Evolutionary conservation across 2,888 invertebrate genomes (phyloP), one percentile per base, ranked within the genome.

Genomic region (Habroteleia sp.): DNA sequence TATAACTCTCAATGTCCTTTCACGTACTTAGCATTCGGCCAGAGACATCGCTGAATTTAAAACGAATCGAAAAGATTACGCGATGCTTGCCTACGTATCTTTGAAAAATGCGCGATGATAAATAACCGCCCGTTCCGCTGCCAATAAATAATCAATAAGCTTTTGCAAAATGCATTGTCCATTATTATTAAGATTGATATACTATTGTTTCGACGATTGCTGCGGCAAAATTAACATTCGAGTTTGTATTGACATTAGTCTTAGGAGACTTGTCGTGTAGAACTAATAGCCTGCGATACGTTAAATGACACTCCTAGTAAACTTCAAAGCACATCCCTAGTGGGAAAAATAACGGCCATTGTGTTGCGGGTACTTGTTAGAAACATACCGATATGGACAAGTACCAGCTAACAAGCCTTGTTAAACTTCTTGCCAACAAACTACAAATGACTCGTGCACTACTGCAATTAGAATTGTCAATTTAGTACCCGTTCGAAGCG

Each of bases 331-430:
- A 44, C 69, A 60, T 60, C 71, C 63, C 54, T 35, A 37, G 54
- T 13, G 37, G 48, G 23, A 63, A 71, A 62, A 44, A 41, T 46
- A 44, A 42, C 50, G 44, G 52, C 54, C 48, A 63, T 72, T 72
- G 69, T 69, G 62, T 54, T 71, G 62, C 44, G 44, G 23, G 52
- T 71, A 50, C 52, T 63, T 52, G 52, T 35, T 65, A 50, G 52
- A 35, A 65, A 35, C 17, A 50, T 52, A 35, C 35, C 23, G 42
- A 52, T 65, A 52, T 52, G 52, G 42, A 65, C 44, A 44, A 65
- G 63, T 41, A 52, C 42, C 25, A 35, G 33, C 20, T 65, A 52
- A 65, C 63, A 31, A 65, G 63, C 7, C 63, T 52, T 63, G 63
- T 63, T 63, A 41, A 63, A 50, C 31, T 46, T 60, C 31, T 39